A percentile compares a stretch with the other conserved stretches of the same genome.
These are phyloP conservation scores for Hippocampus mohnikei DNA, from an alignment of 2,113 vertebrate species.

Conservation along the genomic window DNA sequence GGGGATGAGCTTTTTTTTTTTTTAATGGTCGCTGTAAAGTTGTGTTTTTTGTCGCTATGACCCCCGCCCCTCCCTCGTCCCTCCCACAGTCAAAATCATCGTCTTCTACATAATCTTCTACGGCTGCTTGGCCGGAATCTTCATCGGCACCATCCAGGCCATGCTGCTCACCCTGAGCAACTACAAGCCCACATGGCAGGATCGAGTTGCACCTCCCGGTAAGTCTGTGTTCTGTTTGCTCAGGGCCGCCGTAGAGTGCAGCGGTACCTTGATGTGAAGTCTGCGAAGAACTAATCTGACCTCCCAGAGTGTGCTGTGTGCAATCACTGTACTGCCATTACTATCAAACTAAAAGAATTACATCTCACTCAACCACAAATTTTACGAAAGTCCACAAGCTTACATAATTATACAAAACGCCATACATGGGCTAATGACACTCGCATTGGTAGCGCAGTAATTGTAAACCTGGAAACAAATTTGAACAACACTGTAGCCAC, in stretches of 20 bases:
- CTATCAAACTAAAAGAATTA: neutral
- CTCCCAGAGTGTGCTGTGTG: neutral
- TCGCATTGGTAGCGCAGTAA: neutral
- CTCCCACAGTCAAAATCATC: slow-evolving; percentile 84
- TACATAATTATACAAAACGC: neutral
- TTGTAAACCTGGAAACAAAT: neutral
- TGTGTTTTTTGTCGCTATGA: neutral
- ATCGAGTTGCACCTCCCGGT: slow-evolving; percentile 94
- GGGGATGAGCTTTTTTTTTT: neutral
- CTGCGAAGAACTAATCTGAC: neutral
- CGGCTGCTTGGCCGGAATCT: slow-evolving; percentile 91
- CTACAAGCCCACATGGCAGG: slow-evolving; percentile 95
- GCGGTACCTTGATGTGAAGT: neutral
- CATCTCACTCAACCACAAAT: neutral
- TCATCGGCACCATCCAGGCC: slow-evolving; percentile 95
- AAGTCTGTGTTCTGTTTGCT: slow-evolving; percentile 41
- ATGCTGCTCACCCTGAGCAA: slow-evolving; percentile 88
- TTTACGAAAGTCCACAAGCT: neutral
- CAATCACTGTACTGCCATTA: too few species aligned
- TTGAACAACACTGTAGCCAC: neutral
- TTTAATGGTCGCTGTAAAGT: neutral
- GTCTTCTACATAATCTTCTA: slow-evolving; percentile 94
- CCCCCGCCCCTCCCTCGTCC: neutral
- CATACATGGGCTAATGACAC: neutral
- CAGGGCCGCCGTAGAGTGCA: neutral